Evolutionary conservation across 2,888 invertebrate species (phyloP).

Genomic region (Parapristionchus giblindavisi): DNA sequence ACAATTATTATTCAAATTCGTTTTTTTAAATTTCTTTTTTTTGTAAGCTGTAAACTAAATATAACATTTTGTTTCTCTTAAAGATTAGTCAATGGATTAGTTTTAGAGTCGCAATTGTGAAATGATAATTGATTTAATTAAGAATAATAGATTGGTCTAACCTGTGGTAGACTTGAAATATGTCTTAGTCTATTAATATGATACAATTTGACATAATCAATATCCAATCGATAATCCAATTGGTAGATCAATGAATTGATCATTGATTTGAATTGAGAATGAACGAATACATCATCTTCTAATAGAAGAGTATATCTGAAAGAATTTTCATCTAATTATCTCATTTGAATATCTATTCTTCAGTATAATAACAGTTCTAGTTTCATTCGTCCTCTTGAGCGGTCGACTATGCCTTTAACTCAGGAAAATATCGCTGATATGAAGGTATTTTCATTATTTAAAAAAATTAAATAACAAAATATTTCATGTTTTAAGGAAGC

Average conservation of each 20-base stretch:
- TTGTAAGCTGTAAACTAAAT: too few species aligned
- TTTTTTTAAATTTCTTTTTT: background rate
- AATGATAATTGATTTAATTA: background rate
- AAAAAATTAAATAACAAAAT: background rate
- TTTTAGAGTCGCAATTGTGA: too few species aligned
- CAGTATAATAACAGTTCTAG: too few species aligned
- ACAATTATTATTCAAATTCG: background rate
- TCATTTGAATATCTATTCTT: too few species aligned
- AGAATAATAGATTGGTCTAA: background rate
- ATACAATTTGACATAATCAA: constrained; percentile 33
- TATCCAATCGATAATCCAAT: background rate
- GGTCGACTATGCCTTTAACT: too few species aligned
- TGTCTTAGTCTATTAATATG: constrained; percentile 20
- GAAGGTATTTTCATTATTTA: background rate
- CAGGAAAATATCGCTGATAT: background rate
- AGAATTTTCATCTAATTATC: background rate
- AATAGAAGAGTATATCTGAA: constrained; percentile 28
- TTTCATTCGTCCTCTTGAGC: too few species aligned
- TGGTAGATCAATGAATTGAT: background rate
- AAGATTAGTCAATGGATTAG: too few species aligned
- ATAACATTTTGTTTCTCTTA: too few species aligned
- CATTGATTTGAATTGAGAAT: background rate
- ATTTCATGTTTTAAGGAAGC: background rate
- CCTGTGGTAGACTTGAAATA: constrained; percentile 28
- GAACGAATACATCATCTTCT: constrained; percentile 31